Evolutionary conservation across 1,140 invertebrate species (phyloP), one percentile per base, ranked within the genome.

Genomic region (Drosophila repleta): DNA sequence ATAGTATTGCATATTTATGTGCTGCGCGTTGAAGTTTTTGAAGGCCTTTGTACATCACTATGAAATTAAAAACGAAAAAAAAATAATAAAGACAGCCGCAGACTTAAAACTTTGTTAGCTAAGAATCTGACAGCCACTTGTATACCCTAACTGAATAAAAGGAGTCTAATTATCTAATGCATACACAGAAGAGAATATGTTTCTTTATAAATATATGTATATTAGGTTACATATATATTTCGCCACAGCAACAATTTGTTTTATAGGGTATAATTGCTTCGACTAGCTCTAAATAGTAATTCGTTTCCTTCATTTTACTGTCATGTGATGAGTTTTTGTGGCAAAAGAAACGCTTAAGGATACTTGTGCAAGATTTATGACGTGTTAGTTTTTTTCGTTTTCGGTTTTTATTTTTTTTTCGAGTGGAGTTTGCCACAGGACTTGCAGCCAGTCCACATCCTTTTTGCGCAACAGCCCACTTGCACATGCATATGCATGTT

Each of bases 351-450:
- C 73, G 83, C 83, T 79, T 74, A 69, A 88, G 83, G 83, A 88
- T 88, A 76, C 83, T 88, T 88, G 57, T 83, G 68, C 83, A 83
- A 88, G 83, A 87, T 88, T 87, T 88, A 83, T 82, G 79, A 87
- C 61, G 83, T 82, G 83, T 88, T 87, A 88, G 76, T 81, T 87
- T 68, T 52, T 67, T 52, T 26, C 18, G 26, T 11, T 26, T 43
- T 7, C 15, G 6, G 4, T 26, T 39, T 41, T 41, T 32, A 29
- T 24, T 45, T 56, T 24, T 6, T 45, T 82, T 76, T 63, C 63
- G 64, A 87, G 74, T 85, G 78, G 67, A 85, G 81, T 84, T 82
- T 48, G 49, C 51, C 64, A 56, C 49, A 45, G 56, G 26, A 64
- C 45, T 56, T 74, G 65, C 57, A 74, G 51, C 55, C 57, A 49